Base-by-base conservation (phyloP, 2,797 vertebrate genomes). In the Parauchenoglanis ngamensis region DNA sequence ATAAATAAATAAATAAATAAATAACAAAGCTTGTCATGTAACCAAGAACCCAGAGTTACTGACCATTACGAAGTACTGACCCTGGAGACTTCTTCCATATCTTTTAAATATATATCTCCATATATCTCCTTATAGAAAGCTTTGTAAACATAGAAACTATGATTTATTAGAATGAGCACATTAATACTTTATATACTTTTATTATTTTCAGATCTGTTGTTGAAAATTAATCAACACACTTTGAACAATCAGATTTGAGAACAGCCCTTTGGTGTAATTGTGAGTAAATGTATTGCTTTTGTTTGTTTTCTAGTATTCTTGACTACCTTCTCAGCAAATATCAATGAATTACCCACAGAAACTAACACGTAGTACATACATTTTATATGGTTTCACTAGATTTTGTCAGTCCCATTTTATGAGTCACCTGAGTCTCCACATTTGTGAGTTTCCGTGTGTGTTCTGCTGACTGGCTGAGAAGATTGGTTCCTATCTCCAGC, bases 401-500 rank as follows among this genome's bases (percentile, higher is more conserved):
- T 68, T 80, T 84, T 4, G 28, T 82, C 82, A 81, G 86, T 76
- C 86, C 75, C 6, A 44, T 81, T 81, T 46, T n/a, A 44, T 90
- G 52, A 25, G 93, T 94, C 92, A 96, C 96, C 96, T 96, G 95
- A 25, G 94, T 96, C 92, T 96, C 95, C 25, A 95, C 94, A 54
- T 96, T 94, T 61, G 95, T 95, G 87, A 96, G 93, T 90, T 96
- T 96, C 73, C 95, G 95, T 11, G 96, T 96, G 91, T 97, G 96
- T 90, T 96, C 96, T 0, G 95, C 95, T 1, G 93, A 96, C 90
- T 96, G 95, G 92, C 95, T 96, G 86, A 94, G 94, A 81, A 96
- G 93, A 89, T 94, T 97, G 86, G 93, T 95, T 87, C 96, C 96
- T 88, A 96, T 96, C 91, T 96, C 95, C 76, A 96, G 86, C 94